phyloP scores from a whole-genome alignment of 2,113 vertebrate genomes.

The Nycticorax nycticorax region DNA sequence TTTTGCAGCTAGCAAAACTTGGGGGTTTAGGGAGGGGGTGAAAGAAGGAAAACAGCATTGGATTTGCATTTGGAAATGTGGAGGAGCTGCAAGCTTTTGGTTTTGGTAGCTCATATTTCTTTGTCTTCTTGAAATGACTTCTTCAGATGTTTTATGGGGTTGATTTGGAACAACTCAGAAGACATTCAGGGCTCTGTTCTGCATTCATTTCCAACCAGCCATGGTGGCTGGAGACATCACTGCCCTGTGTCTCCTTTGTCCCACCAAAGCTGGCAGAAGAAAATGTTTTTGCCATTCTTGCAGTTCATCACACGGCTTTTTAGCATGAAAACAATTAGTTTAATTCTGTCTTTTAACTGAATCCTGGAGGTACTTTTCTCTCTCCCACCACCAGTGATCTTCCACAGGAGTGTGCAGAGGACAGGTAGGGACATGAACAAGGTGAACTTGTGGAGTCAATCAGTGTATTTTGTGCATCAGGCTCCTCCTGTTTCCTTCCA shows the following conservation, averaged over 20 bases:
- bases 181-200: neutral
- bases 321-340: neutral
- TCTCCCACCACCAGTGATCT: neutral
- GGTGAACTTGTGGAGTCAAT: neutral
- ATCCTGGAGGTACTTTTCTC: neutral
- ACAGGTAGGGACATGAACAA: neutral
- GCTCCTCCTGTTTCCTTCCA: neutral
- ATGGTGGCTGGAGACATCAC: neutral
- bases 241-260: neutral
- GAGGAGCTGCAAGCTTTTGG: neutral
- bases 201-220: neutral
- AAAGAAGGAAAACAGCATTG: neutral
- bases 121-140: neutral
- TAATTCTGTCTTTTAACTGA: neutral
- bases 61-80: neutral
- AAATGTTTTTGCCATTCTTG: neutral
- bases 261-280: neutral
- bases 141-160: neutral
- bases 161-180: neutral
- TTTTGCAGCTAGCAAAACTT: neutral
- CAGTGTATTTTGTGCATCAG: neutral
- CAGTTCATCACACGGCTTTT: accelerated
- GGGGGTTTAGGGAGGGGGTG: neutral
- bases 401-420: neutral
- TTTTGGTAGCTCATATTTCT: neutral